These are phyloP conservation scores for Pseudorasbora parva DNA, from an alignment of 2,113 vertebrate species.

Conservation along the genomic window DNA sequence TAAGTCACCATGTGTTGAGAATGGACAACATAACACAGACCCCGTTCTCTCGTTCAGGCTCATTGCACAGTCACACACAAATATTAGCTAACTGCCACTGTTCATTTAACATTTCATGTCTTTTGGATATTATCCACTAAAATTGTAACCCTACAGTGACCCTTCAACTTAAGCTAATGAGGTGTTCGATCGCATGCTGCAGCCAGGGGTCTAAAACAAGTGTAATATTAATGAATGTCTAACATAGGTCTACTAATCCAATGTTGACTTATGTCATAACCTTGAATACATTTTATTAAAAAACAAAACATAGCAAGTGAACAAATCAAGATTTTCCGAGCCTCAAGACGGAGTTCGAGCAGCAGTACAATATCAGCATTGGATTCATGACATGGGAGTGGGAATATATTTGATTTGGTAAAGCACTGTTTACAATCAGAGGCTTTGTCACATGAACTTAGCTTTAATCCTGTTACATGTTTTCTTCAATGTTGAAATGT, in stretches of 20 bases:
- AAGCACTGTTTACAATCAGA: background rate
- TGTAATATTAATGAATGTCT: background rate
- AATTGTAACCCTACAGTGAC: background rate
- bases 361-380: constrained; percentile 6
- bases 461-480: background rate
- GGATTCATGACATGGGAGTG: background rate
- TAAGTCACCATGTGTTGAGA: background rate
- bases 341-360: background rate
- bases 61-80: background rate
- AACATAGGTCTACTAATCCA: background rate
- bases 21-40: background rate
- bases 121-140: background rate
- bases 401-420: background rate
- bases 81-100: background rate
- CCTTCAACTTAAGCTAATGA: constrained; percentile 10
- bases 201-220: background rate
- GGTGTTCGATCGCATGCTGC: background rate
- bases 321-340: background rate
- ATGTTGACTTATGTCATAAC: background rate
- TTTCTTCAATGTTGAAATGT: background rate
- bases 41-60: background rate
- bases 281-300: background rate
- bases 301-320: background rate
- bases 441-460: background rate
- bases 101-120: background rate